Conservation (phyloP, 2,797 vertebrate genomes). For the Onychomys torridus region DNA sequence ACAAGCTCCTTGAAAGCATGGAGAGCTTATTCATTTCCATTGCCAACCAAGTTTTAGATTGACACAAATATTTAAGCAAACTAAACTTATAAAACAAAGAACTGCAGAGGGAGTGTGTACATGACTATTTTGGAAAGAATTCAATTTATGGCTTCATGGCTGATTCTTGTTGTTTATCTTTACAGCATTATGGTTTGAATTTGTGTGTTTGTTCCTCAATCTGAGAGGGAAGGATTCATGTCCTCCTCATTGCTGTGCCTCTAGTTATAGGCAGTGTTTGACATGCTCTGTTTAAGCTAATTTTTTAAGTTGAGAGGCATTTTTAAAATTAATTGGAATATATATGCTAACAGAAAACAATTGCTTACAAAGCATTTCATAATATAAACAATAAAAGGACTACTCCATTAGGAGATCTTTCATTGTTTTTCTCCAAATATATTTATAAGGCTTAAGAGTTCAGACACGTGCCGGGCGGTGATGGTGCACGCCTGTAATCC, state of each 20-base stretch:
- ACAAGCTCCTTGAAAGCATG: neutral
- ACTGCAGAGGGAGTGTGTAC: neutral
- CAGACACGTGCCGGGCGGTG: no score
- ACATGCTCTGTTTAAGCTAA: neutral
- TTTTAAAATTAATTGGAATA: neutral
- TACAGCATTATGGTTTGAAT: neutral
- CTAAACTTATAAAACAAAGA: neutral
- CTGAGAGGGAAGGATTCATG: neutral
- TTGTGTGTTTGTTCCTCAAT: neutral
- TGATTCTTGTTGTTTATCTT: neutral
- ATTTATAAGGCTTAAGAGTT: neutral
- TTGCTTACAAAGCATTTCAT: neutral
- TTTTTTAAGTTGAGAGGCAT: neutral
- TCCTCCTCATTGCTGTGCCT: neutral
- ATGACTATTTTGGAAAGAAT: neutral
- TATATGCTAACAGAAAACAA: neutral
- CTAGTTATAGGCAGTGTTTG: neutral
- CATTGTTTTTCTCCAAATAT: neutral
- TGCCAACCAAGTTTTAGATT: neutral
- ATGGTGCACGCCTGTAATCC: no score
- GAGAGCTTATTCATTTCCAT: neutral
- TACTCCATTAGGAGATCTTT: neutral
- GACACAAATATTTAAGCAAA: neutral
- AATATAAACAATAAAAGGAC: constrained; percentile 2
- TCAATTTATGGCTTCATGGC: neutral